Evolutionary conservation across 2,113 vertebrate species (phyloP), one percentile per base, ranked within the genome.

Genomic region (Numida meleagris): DNA sequence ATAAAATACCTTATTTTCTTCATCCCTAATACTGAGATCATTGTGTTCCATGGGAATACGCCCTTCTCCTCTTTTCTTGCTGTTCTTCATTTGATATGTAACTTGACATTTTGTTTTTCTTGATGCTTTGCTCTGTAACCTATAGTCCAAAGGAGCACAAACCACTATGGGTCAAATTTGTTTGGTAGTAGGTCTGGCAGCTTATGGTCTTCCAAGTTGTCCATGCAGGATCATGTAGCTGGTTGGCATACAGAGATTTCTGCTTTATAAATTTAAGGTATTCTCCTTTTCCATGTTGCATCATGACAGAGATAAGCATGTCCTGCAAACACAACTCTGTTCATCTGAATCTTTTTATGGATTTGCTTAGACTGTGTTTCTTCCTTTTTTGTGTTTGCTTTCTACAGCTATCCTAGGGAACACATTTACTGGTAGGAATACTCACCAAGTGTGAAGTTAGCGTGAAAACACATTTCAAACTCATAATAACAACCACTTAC

Each of bases 401-500:
- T 96, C 94, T 82, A 94, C 92, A 95, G 74, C 93, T 94, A 90
- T 95, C 93, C 82, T 68, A 74, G 68, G 38, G 57, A 96, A 91
- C 79, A 92, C 91, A 93, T 92, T 95, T 92, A 72, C 72, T 95
- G 82, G 84, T 89, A 90, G 65, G 73, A 95, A 95, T 91, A 94
- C 67, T 95, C 93, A 94, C 90, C 70, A 72, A 93, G 92, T 95
- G 93, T 95, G 94, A 97, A 94, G 91, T 95, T 70, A 86, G 82
- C 19, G 0, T 96, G 93, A 96, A 96, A 96, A 95, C 94, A 96
- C 63, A 94, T 93, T 95, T 96, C 88, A 93, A 89, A 80, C 75
- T 92, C 74, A 78, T 90, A 95, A 94, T 81, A 95, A 92, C 86
- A 95, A 63, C 65, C 67, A 82, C 63, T 96, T 82, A 79, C 57